Percentiles rank a stretch among this genome's conserved stretches.
These are phyloP conservation scores for Lepilemur ruficaudatus DNA, from an alignment of 2,797 vertebrate species.

Conservation along the genomic window DNA sequence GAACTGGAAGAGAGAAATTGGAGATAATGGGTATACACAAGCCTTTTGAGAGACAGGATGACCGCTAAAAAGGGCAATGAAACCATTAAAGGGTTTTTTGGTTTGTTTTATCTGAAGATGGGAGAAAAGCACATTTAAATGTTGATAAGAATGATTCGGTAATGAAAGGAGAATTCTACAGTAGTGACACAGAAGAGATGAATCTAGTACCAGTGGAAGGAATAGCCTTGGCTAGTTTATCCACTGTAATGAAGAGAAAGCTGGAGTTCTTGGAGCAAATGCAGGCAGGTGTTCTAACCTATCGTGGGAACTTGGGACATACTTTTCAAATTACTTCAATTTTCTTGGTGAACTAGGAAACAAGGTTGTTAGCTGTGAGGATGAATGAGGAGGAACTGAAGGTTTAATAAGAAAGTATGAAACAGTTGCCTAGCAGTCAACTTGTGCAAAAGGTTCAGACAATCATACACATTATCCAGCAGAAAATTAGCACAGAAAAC, in stretches of 20 bases:
- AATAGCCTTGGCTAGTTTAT: neutral
- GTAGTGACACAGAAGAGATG: neutral
- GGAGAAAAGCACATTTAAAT: neutral
- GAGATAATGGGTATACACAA: neutral
- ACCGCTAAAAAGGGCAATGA: neutral
- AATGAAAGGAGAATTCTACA: neutral
- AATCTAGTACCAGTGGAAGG: neutral
- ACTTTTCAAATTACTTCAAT: neutral
- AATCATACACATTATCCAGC: neutral
- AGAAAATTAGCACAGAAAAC: neutral
- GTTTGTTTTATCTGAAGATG: neutral
- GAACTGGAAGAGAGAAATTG: neutral
- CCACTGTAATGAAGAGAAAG: neutral
- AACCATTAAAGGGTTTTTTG: neutral
- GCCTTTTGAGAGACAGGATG: neutral
- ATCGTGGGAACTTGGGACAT: neutral
- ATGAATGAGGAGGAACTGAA: neutral
- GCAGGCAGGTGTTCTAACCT: neutral
- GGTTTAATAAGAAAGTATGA: neutral
- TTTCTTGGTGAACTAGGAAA: conserved; percentile 20
- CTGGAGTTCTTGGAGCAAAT: neutral
- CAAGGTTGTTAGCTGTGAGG: neutral
- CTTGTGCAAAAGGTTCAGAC: neutral
- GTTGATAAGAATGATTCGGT: neutral
- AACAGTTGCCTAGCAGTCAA: neutral